Evolutionary conservation across 2,113 vertebrate genomes (phyloP), one percentile per base, ranked within the genome.

Genomic region (Paedocypris sp.): DNA sequence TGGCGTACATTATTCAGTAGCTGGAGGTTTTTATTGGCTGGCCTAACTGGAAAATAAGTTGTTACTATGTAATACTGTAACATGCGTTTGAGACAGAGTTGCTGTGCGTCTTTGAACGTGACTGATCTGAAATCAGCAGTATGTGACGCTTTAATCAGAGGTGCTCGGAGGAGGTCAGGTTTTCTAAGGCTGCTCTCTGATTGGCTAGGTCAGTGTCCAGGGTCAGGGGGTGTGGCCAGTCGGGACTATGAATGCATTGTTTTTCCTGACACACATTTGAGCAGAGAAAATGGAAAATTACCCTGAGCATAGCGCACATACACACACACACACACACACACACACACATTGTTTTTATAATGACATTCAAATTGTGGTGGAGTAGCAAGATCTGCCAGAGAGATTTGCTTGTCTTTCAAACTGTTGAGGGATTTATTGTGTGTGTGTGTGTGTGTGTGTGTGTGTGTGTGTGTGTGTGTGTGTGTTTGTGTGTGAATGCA

Each of bases 241-340:
- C 76, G 83, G 83, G 79, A 87, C 81, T 88, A 77, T 84, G 69
- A 80, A 76, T 74, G 80, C 82, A 82, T 86, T 89, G 80, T 86
- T 77, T 81, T 84, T 81, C 78, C 72, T 64, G 45, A 64, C 64
- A 47, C 49, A 70, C 53, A 23, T 80, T 83, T 43, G 15, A 22
- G 28, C 43, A 22, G 73, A 53, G 83, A 73, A 70, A 81, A 75
- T 83, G 82, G 85, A 87, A 87, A 87, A 83, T 75, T 85, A 85
- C 86, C 78, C 74, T 3, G 13, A 76, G 68, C 60, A 39, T 64
- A 22, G 73, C 65, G 80, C 77, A 77, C 69, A 54, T 25, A 29
- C 6, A 59, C 13, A 59, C 42, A 20, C 13, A 33, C 25, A 18
- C 61, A n/a, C 77, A 77, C 70, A 56, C 53, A 20, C 11, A 60